Evolutionary conservation across 2,888 invertebrate genomes (phyloP), one percentile per base, ranked within the genome.

Genomic region (Azorinus chamasolen): DNA sequence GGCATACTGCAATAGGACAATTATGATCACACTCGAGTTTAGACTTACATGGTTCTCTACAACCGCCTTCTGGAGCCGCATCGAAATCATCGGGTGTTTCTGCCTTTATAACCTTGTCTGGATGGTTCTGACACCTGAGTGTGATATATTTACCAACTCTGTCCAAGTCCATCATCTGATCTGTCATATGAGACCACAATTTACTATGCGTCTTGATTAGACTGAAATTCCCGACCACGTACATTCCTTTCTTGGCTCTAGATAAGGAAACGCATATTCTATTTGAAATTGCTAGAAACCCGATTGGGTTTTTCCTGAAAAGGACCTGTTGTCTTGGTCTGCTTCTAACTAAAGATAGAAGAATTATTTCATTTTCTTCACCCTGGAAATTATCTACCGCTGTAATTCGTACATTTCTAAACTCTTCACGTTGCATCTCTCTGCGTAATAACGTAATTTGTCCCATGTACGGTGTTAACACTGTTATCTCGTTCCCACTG

Each of bases 311-410:
- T 45, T 24, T 39, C 16, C 51, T 59, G 32, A 32, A 32, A 6
- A 10, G 32, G 4, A 10, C 32, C 12, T 32, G 20, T 1, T 77
- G 83, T n/a, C 88, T 78, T 5, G 58, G 57, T 80, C 93, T 93
- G 71, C 91, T 92, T 55, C 93, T 82, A 3, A 93, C 93, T 14
- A 93, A 84, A 4, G 93, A 93, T 12, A 93, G 75, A 18, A 93
- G 57, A 37, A 93, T 87, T 54, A 93, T 92, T 62, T 93, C 92
- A 77, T 93, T 93, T 79, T 93, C 92, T 65, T 92, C 92, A 4
- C 92, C 92, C 74, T 92, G 92, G 59, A 84, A 92, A 72, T 92
- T 92, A 75, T 92, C 92, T 14, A 92, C 88, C 1, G 88, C 85
- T 10, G 88, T 89, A 1, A 91, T 78, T n/a, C 84, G 71, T 5